These are phyloP conservation scores for Silurus glanis DNA, from an alignment of 2,113 vertebrate genomes.

Conservation along the genomic window DNA sequence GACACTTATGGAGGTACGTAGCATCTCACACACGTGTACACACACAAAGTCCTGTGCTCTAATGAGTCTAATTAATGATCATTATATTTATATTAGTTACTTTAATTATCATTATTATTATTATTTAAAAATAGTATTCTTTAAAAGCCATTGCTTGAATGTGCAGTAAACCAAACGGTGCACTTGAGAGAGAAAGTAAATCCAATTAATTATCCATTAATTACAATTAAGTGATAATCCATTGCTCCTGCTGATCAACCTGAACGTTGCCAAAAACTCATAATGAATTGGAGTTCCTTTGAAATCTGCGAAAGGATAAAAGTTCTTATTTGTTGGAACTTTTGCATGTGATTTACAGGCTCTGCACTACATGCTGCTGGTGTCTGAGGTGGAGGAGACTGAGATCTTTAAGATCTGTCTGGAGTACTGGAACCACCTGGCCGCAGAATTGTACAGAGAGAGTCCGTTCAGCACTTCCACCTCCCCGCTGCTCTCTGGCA, in stretches of 20 bases:
- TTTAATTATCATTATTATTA: neutral
- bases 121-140: neutral
- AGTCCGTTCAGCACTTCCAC: conserved; percentile 94
- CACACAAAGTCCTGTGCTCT: neutral
- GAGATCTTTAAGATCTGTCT: conserved; percentile 99
- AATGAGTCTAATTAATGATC: neutral
- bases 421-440: conserved; percentile 98
- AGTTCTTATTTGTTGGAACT: neutral
- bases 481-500: conserved; percentile 91
- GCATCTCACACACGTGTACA: neutral
- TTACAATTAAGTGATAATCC: too few species aligned
- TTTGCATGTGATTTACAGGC: conserved; percentile 72
- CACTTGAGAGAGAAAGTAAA: neutral
- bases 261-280: neutral
- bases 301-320: neutral
- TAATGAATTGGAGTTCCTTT: neutral
- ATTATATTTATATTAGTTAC: neutral
- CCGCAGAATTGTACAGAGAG: conserved; percentile 95
- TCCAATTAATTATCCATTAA: neutral
- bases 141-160: neutral
- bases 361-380: conserved; percentile 97
- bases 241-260: neutral
- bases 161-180: neutral
- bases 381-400: conserved; percentile 98
- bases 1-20: conserved; percentile 91